Percentiles rank a stretch among this genome's conserved stretches.
Conservation (phyloP, 2,797 vertebrate genomes). For the Huso huso region DNA sequence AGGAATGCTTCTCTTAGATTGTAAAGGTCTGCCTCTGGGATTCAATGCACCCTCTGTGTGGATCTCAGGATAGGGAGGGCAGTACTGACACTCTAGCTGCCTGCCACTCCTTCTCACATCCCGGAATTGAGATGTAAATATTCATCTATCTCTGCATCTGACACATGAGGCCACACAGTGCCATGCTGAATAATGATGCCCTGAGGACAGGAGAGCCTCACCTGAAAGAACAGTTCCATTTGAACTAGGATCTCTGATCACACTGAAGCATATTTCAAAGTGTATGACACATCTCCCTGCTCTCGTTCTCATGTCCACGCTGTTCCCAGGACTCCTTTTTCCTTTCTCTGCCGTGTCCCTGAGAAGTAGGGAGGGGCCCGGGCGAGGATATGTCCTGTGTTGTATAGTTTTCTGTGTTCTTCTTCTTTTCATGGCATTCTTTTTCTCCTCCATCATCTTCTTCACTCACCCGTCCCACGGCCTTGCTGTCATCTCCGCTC, state of each 20-base stretch:
- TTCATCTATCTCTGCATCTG: neutral
- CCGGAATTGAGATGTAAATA: neutral
- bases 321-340: neutral
- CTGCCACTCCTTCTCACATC: neutral
- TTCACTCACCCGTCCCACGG: neutral
- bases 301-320: neutral
- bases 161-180: neutral
- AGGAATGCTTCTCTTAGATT: no score
- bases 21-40: no score
- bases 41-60: no score
- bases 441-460: neutral
- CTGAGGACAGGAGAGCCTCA: neutral
- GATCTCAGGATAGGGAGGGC: neutral
- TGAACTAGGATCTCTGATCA: neutral
- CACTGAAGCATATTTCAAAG: neutral
- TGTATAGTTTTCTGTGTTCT: neutral
- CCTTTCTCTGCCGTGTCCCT: neutral
- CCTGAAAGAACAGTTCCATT: neutral
- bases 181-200: neutral
- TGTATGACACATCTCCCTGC: slow-evolving; percentile 8
- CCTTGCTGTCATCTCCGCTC: neutral
- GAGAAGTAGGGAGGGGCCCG: no score
- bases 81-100: neutral
- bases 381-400: no score
- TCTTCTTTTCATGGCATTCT: neutral